phyloP scores from a whole-genome alignment of 2,888 invertebrate species.

The Trachelus stipa region DNA sequence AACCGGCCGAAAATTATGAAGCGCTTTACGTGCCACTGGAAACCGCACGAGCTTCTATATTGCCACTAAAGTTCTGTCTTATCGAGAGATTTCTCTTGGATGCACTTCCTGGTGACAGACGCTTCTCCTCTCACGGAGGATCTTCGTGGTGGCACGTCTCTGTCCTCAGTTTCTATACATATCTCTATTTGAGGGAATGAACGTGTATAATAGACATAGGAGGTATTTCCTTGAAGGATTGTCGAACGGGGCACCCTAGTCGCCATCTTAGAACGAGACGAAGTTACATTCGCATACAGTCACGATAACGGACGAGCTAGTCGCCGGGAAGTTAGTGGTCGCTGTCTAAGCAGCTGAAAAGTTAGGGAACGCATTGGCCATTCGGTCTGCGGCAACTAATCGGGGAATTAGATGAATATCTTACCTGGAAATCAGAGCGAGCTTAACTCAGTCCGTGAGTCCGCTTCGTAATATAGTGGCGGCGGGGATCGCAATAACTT shows the following conservation, averaged over 20 bases:
- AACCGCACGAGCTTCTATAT: not conserved
- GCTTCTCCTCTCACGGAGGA: not conserved
- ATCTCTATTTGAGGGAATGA: not conserved
- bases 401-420: conserved; percentile 58
- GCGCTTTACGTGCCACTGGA: not conserved
- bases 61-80: not conserved
- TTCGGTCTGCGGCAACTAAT: conserved; percentile 33
- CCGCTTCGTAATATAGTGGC: conserved; percentile 57
- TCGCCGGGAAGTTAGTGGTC: conserved; percentile 43
- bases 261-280: not conserved
- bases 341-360: conserved; percentile 45
- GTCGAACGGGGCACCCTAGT: not conserved
- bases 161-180: not conserved
- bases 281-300: conserved; percentile 8
- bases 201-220: not conserved
- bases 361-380: conserved; percentile 29
- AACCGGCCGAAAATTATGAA: not conserved
- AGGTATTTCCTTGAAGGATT: not conserved
- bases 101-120: not conserved
- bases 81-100: not conserved
- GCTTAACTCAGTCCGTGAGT: conserved; percentile 42
- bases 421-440: conserved; percentile 53
- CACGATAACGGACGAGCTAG: conserved; percentile 5
- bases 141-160: not conserved
- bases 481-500: conserved; percentile 61